Evolutionary conservation across 1,140 invertebrate species (phyloP), one percentile per base, ranked within the genome.

Genomic region (Agrilus planipennis): DNA sequence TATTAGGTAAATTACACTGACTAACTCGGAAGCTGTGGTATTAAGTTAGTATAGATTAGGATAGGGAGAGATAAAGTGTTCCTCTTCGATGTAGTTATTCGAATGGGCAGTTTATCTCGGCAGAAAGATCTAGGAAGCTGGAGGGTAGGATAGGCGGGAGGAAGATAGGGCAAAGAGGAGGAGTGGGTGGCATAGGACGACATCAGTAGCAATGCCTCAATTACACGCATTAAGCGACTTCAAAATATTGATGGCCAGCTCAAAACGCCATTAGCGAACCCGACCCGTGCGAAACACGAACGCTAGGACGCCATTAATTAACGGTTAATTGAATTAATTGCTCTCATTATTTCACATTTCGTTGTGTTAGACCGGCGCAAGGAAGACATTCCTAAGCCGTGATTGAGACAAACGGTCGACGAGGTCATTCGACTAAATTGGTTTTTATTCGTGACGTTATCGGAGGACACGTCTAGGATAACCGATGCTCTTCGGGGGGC

Each of bases 271-370:
- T 62, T 64, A 62, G 45, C 51, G 40, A 44, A 45, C 42, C 49
- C 54, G 47, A 41, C 49, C 52, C 52, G 53, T 51, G 53, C 52
- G 53, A 59, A 59, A 60, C 62, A 58, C 62, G 52, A 59, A 51
- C 51, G 53, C 54, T 56, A 58, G 55, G 53, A 52, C 47, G 53
- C 60, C 61, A 62, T 63, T 61, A 61, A 64, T 64, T 64, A 63
- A 63, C 61, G 60, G 58, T 64, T 64, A 63, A 64, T 64, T 64
- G 62, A 62, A 64, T 64, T 64, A 64, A 64, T 64, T 61, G 54
- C 60, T 46, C 53, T 63, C 58, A 62, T 64, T 63, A 64, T 63
- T 64, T 58, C 50, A 49, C 57, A 57, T 61, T 57, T 58, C 45
- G 54, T 51, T 53, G 52, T 54, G 52, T 53, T 55, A 50, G 47